Base-by-base conservation (phyloP, 35 echinoderm and acorn worm species). In the Apostichopus californicus region DNA sequence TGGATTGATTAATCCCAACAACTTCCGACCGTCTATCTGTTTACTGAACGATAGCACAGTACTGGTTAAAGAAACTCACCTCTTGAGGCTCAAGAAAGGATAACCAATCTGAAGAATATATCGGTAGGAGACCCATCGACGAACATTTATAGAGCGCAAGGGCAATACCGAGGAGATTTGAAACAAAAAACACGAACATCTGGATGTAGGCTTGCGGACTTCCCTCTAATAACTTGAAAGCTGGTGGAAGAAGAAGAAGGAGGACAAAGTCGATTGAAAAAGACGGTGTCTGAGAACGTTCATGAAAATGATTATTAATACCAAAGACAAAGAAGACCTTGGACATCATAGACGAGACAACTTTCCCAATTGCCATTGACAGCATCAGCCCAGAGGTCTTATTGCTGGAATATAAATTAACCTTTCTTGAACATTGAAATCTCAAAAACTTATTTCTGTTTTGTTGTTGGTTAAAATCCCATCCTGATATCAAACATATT, bases 41-140 rank as follows among this genome's bases (percentile, higher is more conserved):
- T 46, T 46, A 46, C 18, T 83, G 15, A 21, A 79, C 13, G 21
- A 84, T 21, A 83, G 22, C 23, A 18, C 23, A 65, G 9, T 10
- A 5, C 15, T 24, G 11, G 20, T 9, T 7, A 88, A 34, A 54
- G 1, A 73, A 73, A 92, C 95, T 95, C 80, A 99, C 97, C 93
- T 96, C 87, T 90, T 94, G 95, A 14, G 97, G 97, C 70, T 99
- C 95, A 10, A 99, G 90, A 78, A 99, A 99, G 56, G 97, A 99
- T 55, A 99, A 89, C 97, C 97, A 99, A 86, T 99, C 97, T 23
- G 97, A 99, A 87, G 97, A 96, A 88, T 99, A 94, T 61, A 94
- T 96, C 34, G 97, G 97, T 86, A 99, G 77, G 24, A 99, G 91
- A 46, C 97, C 97, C 97, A 99, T 99, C 1, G 97, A 99, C 4